Base-by-base conservation (phyloP, 2,888 invertebrate species). In the Tortrix viridana region DNA sequence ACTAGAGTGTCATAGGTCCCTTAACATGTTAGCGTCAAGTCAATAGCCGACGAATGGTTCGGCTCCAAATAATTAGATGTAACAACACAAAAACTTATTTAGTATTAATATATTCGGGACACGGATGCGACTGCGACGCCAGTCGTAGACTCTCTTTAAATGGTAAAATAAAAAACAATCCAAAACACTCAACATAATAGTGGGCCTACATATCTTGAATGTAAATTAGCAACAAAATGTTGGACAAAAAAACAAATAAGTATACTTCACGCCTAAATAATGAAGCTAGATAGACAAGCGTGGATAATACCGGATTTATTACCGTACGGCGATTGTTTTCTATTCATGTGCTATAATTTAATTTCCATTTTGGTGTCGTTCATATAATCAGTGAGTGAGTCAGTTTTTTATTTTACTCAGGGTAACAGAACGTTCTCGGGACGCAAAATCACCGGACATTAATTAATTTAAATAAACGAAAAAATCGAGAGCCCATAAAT, bases 401-500 rank as follows among this genome's bases (percentile, higher is more conserved):
- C 67, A 71, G 81, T 81, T n/a, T 79, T 71, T 80, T 72, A 71
- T 60, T 61, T 66, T 67, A 18, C 43, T 23, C 23, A 43, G 71
- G 79, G 75, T 72, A 80, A 81, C 32, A 32, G 32, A 52, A 37
- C 50, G 46, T 60, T 62, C 65, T 67, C 72, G 71, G 69, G 72
- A 67, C 79, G 86, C 86, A 76, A 88, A 89, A 84, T 79, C 79
- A 82, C 81, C 77, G 70, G 71, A 67, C 77, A 76, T 86, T 88
- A 88, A 91, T 90, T 90, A 89, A 89, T 86, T 83, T 77, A 86
- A 89, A 88, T 77, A 83, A 88, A 88, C 77, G 70, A 85, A 86
- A 83, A 84, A 75, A 76, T 74, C 74, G 73, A 72, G 77, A 74
- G 79, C 73, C 86, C 87, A 89, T 92, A 90, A 90, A 91, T 92